These are phyloP conservation scores for Dipus sagitta DNA, from an alignment of 2,797 vertebrate species.

Conservation along the genomic window DNA sequence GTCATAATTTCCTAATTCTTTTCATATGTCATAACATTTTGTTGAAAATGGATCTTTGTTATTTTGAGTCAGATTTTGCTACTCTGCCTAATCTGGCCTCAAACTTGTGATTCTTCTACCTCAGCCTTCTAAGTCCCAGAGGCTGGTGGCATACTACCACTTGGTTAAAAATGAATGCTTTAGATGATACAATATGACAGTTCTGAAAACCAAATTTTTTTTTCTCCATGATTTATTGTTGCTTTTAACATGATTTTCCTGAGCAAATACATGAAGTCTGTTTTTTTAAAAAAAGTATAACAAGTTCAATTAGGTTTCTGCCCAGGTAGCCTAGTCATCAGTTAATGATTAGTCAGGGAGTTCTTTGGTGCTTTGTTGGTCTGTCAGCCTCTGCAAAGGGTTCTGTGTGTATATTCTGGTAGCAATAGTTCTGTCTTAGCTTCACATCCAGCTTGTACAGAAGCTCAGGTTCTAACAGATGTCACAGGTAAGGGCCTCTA, in stretches of 20 bases:
- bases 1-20: conserved; percentile 26
- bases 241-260: neutral
- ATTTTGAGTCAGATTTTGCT: too few species aligned
- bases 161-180: too few species aligned
- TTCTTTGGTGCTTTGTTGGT: neutral
- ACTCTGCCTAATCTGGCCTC: too few species aligned
- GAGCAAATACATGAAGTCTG: neutral
- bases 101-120: too few species aligned
- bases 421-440: neutral
- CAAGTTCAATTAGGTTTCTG: neutral
- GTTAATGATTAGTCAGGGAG: neutral
- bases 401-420: neutral
- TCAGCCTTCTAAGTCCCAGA: too few species aligned
- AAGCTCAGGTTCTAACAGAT: neutral
- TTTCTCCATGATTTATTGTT: too few species aligned
- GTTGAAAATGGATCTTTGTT: neutral
- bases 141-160: too few species aligned
- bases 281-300: too few species aligned
- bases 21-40: neutral
- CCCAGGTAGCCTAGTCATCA: neutral
- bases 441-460: neutral
- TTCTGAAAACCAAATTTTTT: too few species aligned
- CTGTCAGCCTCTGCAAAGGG: neutral
- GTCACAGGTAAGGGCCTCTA: neutral
- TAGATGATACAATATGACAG: too few species aligned